These are phyloP conservation scores for Brenthis hecate DNA, from an alignment of 2,888 invertebrate genomes.

Conservation along the genomic window DNA sequence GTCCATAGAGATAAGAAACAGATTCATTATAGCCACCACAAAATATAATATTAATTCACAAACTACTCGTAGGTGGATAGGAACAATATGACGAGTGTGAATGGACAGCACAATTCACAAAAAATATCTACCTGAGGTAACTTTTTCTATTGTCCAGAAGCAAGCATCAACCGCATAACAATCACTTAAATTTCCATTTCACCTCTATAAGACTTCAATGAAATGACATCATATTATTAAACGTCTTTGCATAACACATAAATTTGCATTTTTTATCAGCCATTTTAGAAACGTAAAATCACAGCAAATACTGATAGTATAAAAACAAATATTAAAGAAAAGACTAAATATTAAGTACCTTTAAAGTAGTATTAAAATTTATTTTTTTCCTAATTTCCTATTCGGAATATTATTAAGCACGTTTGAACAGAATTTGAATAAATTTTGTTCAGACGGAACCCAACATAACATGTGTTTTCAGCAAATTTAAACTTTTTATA, in stretches of 20 bases:
- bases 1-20: not conserved
- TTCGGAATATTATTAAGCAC: not conserved
- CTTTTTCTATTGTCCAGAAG: constrained; percentile 59
- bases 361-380: not conserved
- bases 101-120: constrained; percentile 52
- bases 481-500: constrained; percentile 30
- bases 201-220: constrained; percentile 35
- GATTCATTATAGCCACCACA: not conserved
- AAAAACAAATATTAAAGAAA: not conserved
- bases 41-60: constrained; percentile 27
- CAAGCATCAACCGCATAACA: constrained; percentile 40
- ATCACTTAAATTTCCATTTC: constrained; percentile 39
- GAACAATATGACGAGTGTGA: constrained; percentile 45
- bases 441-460: constrained; percentile 32
- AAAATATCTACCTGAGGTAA: constrained; percentile 64
- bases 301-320: not conserved
- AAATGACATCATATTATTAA: constrained; percentile 33
- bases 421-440: not conserved
- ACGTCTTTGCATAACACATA: not conserved
- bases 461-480: constrained; percentile 36
- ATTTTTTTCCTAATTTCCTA: not conserved
- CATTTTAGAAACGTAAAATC: not conserved
- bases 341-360: not conserved
- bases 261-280: constrained; percentile 11
- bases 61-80: constrained; percentile 42